Evolutionary conservation across 2,888 invertebrate species (phyloP).

Genomic region (Hololepta plana): DNA sequence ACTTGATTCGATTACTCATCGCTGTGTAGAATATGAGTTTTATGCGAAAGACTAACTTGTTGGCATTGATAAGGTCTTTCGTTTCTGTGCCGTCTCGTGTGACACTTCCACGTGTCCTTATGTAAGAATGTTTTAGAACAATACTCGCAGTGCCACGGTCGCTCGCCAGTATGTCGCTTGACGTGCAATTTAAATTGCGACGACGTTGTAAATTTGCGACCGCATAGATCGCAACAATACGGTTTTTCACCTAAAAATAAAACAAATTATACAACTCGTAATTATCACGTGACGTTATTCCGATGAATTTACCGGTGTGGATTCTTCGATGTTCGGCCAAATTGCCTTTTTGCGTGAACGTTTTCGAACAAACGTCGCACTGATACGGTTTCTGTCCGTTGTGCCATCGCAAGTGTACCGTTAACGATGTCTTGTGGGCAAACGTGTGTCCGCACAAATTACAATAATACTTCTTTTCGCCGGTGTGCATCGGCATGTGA

Average conservation of each 20-base stretch:
- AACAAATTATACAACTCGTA: not conserved
- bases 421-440: slow-evolving; percentile 60
- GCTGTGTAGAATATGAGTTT: too few species aligned
- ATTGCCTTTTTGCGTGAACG: slow-evolving; percentile 63
- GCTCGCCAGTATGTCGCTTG: slow-evolving; percentile 39
- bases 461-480: slow-evolving; percentile 43
- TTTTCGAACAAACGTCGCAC: slow-evolving; percentile 50
- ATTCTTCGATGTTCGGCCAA: slow-evolving; percentile 57
- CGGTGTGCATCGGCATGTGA: slow-evolving; percentile 54
- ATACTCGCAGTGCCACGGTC: slow-evolving; percentile 38
- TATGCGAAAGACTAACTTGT: slow-evolving; percentile 26
- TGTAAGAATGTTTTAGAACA: slow-evolving; percentile 40
- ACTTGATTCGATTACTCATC: too few species aligned
- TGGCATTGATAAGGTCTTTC: slow-evolving; percentile 45
- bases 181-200: slow-evolving; percentile 52
- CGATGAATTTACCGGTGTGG: slow-evolving; percentile 35
- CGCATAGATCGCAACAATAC: slow-evolving; percentile 47
- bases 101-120: slow-evolving; percentile 43
- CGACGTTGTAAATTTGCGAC: slow-evolving; percentile 52
- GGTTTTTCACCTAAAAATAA: slow-evolving; percentile 46
- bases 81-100: slow-evolving; percentile 45
- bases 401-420: slow-evolving; percentile 54
- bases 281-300: too few species aligned
- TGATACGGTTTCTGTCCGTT: slow-evolving; percentile 48
- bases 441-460: slow-evolving; percentile 49